These are phyloP conservation scores for Tringa solitaria DNA, from an alignment of 2,113 vertebrate species.

Conservation along the genomic window DNA sequence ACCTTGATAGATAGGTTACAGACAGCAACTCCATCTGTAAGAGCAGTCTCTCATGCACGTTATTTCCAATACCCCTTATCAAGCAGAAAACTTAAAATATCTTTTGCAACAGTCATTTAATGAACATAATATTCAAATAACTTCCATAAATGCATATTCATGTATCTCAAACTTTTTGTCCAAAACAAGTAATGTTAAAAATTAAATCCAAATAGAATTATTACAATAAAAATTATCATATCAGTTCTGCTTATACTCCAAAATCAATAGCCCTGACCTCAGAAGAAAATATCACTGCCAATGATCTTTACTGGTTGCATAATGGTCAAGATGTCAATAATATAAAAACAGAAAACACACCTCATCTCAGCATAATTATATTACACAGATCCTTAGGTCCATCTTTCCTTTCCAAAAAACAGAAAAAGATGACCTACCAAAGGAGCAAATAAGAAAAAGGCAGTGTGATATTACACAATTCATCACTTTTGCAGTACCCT, in stretches of 20 bases:
- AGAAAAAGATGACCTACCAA: not conserved
- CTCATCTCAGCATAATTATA: not conserved
- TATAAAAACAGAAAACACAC: conserved; percentile 12
- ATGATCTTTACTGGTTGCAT: conserved; percentile 32
- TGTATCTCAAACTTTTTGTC: not conserved
- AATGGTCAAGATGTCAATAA: conserved; percentile 12
- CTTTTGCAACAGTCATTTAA: conserved; percentile 8
- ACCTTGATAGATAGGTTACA: not conserved
- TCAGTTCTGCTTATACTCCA: not conserved
- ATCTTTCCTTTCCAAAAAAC: not conserved
- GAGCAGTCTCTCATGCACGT: not conserved
- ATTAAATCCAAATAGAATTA: not conserved
- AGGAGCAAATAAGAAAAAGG: not conserved
- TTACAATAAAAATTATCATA: not conserved
- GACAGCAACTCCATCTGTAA: not conserved
- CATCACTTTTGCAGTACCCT: not conserved
- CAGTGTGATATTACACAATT: not conserved
- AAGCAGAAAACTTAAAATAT: not conserved
- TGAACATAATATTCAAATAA: not conserved
- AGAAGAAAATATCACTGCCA: conserved; percentile 1
- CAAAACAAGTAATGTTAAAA: not conserved
- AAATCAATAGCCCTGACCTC: conserved; percentile 21
- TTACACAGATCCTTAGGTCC: not conserved
- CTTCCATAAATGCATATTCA: not conserved
- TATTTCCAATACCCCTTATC: not conserved